These are phyloP conservation scores for Nesogale talazaci DNA, from an alignment of 2,113 vertebrate species.

Conservation along the genomic window DNA sequence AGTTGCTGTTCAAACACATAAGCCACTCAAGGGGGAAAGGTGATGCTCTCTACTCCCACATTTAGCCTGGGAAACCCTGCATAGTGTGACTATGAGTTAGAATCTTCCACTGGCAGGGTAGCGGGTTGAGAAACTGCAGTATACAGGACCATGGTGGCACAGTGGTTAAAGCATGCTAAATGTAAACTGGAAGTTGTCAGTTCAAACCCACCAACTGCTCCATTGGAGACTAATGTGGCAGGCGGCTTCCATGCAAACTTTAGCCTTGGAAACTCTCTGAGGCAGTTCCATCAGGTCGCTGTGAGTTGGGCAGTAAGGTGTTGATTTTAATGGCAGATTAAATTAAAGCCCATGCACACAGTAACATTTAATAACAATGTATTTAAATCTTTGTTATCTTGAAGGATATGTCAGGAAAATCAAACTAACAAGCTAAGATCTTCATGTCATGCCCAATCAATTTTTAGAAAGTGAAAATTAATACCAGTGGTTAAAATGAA, in stretches of 20 bases:
- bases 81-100: too few species aligned
- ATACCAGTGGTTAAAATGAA: slow-evolving; percentile 36
- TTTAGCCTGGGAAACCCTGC: too few species aligned
- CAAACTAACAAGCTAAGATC: not conserved
- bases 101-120: too few species aligned
- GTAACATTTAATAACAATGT: slow-evolving; percentile 20
- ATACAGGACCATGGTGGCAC: not conserved
- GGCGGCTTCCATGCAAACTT: not conserved
- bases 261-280: not conserved
- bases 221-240: not conserved
- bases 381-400: slow-evolving; percentile 41
- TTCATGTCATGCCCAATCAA: slow-evolving; percentile 23
- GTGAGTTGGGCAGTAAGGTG: not conserved
- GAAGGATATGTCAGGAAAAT: not conserved
- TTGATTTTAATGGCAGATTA: not conserved
- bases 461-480: slow-evolving; percentile 39
- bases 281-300: not conserved
- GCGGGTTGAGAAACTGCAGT: too few species aligned
- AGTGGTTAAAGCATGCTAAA: not conserved
- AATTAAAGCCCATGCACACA: not conserved
- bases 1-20: too few species aligned
- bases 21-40: too few species aligned
- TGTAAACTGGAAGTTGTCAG: not conserved
- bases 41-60: too few species aligned
- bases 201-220: not conserved